Base-by-base conservation (phyloP, 2,797 vertebrate species). In the Anabacerthia variegaticeps region DNA sequence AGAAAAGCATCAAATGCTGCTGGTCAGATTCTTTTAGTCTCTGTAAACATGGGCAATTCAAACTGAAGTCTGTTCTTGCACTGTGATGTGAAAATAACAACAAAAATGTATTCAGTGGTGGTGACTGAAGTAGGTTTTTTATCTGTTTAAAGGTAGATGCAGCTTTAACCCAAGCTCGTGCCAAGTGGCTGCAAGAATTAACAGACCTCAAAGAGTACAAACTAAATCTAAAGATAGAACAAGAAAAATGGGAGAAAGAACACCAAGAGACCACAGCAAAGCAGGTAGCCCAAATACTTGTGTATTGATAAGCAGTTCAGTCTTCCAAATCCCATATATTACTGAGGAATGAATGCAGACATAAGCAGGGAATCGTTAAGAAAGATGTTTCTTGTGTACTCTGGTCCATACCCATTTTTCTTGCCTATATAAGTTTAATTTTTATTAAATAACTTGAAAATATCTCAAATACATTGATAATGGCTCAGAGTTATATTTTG, bases 181-280 rank as follows among this genome's bases (percentile, higher is more conserved):
- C 88, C 71, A 98, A 97, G 68, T 99, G 99, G 99, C 96, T 99
- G 52, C 98, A 98, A 83, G 99, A 99, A 92, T 93, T 99, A 91
- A 98, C 98, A 46, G 98, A 98, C 32, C 97, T 99, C 34, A 98
- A 98, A 61, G 98, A 99, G 94, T 99, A 99, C 85, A 98, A 98
- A 97, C 90, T 97, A 34, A 97, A 91, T 58, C 92, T 99, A 43
- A 98, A 98, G 95, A 77, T 36, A 30, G 98, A 99, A 79, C 97
- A 91, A 93, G 98, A 98, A 72, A 98, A 98, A 78, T 99, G 99
- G 99, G 98, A 98, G 78, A 97, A 97, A 73, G 96, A 97, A 4
- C 98, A 98, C n/a, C 97, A 98, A 82, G 81, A 95, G 69, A 75
- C 74, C 39, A 88, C 98, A 82, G 97, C 98, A 85, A 97, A 98